Evolutionary conservation across 1,140 invertebrate species (phyloP), one percentile per base, ranked within the genome.

Genomic region (Trypoxylus dichotomus): DNA sequence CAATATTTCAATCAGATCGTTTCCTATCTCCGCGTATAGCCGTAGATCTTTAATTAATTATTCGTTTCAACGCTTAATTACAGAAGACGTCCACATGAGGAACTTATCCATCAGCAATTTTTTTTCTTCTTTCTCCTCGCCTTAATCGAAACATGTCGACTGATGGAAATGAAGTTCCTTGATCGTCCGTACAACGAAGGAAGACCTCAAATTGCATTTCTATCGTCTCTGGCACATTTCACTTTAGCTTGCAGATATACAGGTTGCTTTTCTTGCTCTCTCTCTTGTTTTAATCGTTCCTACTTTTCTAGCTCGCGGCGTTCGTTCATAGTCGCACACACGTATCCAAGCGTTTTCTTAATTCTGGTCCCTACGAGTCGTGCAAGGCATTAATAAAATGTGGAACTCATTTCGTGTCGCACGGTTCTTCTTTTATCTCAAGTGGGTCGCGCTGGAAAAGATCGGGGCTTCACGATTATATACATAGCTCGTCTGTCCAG

Each of bases 391-490:
- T 25, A 25, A 68, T 68, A 27, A 68, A 68, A 68, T 68, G 60
- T 68, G 60, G 60, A 68, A 68, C 60, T 68, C 60, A 68, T 68
- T 68, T 68, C 60, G 60, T 68, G 60, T 68, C 60, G 27, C 60
- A 68, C 60, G 60, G 27, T 24, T 68, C 60, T 63, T 27, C 60
- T 68, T 68, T 68, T 68, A 68, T 68, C 60, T 68, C 60, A 68
- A 68, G 60, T 68, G 60, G 60, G 60, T 68, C 60, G 60, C 60
- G 27, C 60, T 68, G 60, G 60, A 68, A 29, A 68, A 68, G 60
- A 68, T 68, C 60, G 60, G 60, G 60, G 60, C 60, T 68, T 68
- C 60, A 68, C 60, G 60, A 68, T 68, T 68, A 68, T 54, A 54
- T 68, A 68, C 60, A 68, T 68, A 68, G 60, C 60, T 68, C 60